Base-by-base conservation (phyloP, 2,113 vertebrate genomes). In the Istiophorus platypterus region DNA sequence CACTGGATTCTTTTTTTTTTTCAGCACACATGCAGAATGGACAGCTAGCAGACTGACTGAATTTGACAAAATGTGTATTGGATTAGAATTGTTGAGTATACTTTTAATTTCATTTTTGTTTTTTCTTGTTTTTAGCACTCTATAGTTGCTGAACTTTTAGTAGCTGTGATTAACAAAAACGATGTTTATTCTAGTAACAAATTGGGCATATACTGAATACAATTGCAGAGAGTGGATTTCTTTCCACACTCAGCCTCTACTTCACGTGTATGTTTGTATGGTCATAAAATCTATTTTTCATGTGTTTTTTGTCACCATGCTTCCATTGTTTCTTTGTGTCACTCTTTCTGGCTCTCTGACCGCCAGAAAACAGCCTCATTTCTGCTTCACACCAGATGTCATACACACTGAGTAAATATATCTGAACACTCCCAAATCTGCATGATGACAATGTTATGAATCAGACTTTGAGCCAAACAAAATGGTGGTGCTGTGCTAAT, bases 401-500 rank as follows among this genome's bases (percentile, higher is more conserved):
- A 57, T 29, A 45, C 20, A 72, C 20, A 34, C 31, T 63, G 24
- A 34, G 26, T 31, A 26, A 76, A 45, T 22, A 42, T 13, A 63
- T 47, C 51, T 67, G 24, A 45, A 61, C 47, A 18, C 70, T 2
- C 47, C n/a, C 45, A 68, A 65, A 84, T 80, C 57, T 57, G 24
- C 20, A 2, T 3, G 12, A 68, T 81, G 20, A 75, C 10, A 13
- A 10, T 5, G 27, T 34, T 74, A 26, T 68, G 75, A 82, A 56
- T 78, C 69, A 83, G 68, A 39, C 18, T 1, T 0, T 1, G 13
- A 81, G 66, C 31, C 39, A 76, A 76, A 80, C 66, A 80, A 79
- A 77, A 76, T 24, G 72, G 76, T 78, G 82, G 75, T 34, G 75
- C 47, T 45, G 76, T 20, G 56, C 74, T 92, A 88, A 72, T 89